These are phyloP conservation scores for Heteromurus nitidus DNA, from an alignment of 2,888 invertebrate species.

Conservation along the genomic window DNA sequence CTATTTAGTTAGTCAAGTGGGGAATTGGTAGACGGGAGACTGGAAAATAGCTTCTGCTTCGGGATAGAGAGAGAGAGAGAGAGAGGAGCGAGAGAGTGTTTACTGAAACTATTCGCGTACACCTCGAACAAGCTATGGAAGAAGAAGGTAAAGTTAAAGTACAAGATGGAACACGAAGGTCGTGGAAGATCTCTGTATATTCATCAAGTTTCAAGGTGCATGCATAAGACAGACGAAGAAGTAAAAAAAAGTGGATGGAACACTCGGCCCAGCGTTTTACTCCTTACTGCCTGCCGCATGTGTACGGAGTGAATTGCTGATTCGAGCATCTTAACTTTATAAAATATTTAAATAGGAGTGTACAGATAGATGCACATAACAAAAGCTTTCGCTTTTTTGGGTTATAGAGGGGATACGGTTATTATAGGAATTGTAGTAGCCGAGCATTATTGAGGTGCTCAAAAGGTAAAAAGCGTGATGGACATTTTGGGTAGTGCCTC, in stretches of 20 bases:
- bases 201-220: conserved; percentile 22
- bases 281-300: too few species aligned
- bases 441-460: conserved; percentile 21
- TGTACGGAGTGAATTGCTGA: conserved; percentile 37
- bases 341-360: conserved; percentile 50
- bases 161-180: background rate
- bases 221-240: background rate
- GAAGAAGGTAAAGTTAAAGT: background rate
- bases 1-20: background rate
- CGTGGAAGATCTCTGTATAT: conserved; percentile 18
- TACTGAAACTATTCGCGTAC: background rate
- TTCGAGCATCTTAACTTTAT: conserved; percentile 35
- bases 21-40: background rate
- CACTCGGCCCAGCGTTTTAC: background rate
- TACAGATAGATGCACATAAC: background rate
- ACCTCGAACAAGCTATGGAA: background rate
- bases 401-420: too few species aligned
- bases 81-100: background rate
- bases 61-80: background rate
- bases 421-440: conserved; percentile 41
- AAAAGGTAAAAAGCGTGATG: conserved; percentile 22
- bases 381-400: conserved; percentile 33
- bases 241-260: background rate
- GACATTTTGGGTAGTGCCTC: conserved; percentile 23
- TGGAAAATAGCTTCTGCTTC: conserved; percentile 2